Evolutionary conservation across 2,797 vertebrate species (phyloP).

Genomic region (Crenichthys baileyi): DNA sequence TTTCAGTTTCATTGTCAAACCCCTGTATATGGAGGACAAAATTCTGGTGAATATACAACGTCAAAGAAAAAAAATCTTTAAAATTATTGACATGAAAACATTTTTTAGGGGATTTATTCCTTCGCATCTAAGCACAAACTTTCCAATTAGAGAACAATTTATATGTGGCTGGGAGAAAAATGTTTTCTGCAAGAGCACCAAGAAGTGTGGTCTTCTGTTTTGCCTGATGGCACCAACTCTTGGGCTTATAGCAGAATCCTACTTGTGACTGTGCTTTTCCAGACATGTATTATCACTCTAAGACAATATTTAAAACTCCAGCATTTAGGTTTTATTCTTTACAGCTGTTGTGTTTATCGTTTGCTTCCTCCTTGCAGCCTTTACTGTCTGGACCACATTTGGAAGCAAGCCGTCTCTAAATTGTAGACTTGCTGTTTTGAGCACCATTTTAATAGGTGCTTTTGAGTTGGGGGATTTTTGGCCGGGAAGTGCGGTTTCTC

Average conservation of each 20-base stretch:
- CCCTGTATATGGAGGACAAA: neutral
- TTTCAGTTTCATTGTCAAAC: too few relatives aligned
- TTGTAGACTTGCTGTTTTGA: conserved; percentile 72
- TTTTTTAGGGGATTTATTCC: neutral
- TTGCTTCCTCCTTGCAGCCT: conserved; percentile 72
- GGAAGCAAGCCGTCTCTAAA: conserved; percentile 70
- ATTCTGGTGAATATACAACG: neutral
- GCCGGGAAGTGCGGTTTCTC: conserved; percentile 61
- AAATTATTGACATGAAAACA: neutral
- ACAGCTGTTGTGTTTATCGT: conserved; percentile 74
- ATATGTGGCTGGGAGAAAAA: neutral
- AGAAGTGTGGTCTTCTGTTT: conserved; percentile 1
- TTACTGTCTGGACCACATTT: conserved; percentile 79
- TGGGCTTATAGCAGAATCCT: conserved; percentile 20
- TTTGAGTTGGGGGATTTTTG: conserved; percentile 70
- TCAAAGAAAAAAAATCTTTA: neutral
- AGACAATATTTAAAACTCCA: conserved; percentile 55
- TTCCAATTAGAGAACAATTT: neutral
- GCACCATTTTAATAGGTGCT: conserved; percentile 70
- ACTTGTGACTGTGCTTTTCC: conserved; percentile 29
- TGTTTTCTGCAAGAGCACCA: conserved; percentile 9
- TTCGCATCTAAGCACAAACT: neutral
- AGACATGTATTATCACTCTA: conserved; percentile 47
- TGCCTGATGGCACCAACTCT: conserved; percentile 1
- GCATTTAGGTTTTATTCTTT: conserved; percentile 66